A percentile compares a stretch with the other conserved stretches of the same genome.
These are phyloP conservation scores for Sitophilus oryzae DNA, from an alignment of 1,140 invertebrate species.

Conservation along the genomic window DNA sequence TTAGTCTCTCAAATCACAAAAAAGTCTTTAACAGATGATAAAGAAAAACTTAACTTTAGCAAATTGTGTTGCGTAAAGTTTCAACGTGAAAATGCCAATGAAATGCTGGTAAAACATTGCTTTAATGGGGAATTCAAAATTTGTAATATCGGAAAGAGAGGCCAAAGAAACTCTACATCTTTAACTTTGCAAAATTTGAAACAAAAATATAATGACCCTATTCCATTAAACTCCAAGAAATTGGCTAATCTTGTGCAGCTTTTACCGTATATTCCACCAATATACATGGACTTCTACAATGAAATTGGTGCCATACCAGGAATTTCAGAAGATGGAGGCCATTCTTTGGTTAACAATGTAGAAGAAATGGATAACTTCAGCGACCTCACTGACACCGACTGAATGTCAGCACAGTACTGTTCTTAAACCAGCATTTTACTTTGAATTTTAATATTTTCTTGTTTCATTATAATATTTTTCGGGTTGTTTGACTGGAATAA, in stretches of 20 bases:
- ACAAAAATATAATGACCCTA: background rate
- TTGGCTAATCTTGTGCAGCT: background rate
- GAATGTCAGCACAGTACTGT: too few relatives aligned
- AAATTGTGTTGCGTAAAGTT: background rate
- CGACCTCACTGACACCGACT: conserved; percentile 1
- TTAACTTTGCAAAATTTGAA: too few relatives aligned
- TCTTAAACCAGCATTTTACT: too few relatives aligned
- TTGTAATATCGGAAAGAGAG: conserved; percentile 1
- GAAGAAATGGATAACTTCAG: background rate
- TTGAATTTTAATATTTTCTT: too few relatives aligned
- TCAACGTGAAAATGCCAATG: background rate
- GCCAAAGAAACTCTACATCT: too few relatives aligned
- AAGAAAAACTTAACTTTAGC: background rate
- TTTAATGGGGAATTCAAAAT: background rate
- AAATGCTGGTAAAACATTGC: too few relatives aligned
- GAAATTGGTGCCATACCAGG: background rate
- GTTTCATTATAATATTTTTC: too few relatives aligned
- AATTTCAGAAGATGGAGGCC: too few relatives aligned
- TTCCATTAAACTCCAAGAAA: background rate
- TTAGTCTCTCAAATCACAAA: background rate
- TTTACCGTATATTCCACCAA: background rate
- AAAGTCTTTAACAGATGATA: conserved; percentile 2
- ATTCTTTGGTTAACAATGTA: background rate
- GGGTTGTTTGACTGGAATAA: too few relatives aligned
- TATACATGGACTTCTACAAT: background rate